Percentiles rank a stretch among this genome's conserved stretches.
phyloP scores from a whole-genome alignment of 2,113 vertebrate species.

The Bufo bufo region DNA sequence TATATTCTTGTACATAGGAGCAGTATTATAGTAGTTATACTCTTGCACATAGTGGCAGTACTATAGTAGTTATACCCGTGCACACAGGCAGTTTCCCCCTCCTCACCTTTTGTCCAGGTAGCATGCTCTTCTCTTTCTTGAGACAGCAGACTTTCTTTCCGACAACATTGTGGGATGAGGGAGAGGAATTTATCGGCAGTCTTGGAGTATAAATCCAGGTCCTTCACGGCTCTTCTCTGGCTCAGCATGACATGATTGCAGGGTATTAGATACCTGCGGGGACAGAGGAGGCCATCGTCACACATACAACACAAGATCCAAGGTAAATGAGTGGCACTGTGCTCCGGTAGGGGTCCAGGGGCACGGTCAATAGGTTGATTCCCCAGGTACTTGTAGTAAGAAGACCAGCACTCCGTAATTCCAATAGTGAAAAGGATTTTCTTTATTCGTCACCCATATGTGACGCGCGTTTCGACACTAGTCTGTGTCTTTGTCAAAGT shows the following conservation, averaged over 20 bases:
- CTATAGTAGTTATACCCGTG: background rate
- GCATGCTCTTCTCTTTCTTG: constrained; percentile 78
- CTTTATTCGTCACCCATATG: too few species aligned
- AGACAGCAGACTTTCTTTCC: constrained; percentile 64
- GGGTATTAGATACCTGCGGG: constrained; percentile 89
- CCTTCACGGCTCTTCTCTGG: constrained; percentile 89
- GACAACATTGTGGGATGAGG: constrained; percentile 90
- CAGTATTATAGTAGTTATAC: background rate
- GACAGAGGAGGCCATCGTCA: too few species aligned
- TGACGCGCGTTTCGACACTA: too few species aligned
- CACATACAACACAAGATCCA: too few species aligned
- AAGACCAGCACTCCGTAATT: too few species aligned
- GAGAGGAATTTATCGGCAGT: constrained; percentile 93
- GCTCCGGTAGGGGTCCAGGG: too few species aligned
- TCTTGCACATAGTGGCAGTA: background rate
- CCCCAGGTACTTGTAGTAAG: too few species aligned
- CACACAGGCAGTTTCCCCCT: too few species aligned
- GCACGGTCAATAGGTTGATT: too few species aligned
- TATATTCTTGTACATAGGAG: background rate
- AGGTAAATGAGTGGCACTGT: too few species aligned
- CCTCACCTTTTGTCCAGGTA: constrained; percentile 84
- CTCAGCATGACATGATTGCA: constrained; percentile 97
- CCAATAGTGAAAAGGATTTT: too few species aligned
- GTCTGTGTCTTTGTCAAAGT: too few species aligned
- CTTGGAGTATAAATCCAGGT: constrained; percentile 90